Evolutionary conservation across 2,113 vertebrate species (phyloP).

Genomic region (Mesocricetus auratus): DNA sequence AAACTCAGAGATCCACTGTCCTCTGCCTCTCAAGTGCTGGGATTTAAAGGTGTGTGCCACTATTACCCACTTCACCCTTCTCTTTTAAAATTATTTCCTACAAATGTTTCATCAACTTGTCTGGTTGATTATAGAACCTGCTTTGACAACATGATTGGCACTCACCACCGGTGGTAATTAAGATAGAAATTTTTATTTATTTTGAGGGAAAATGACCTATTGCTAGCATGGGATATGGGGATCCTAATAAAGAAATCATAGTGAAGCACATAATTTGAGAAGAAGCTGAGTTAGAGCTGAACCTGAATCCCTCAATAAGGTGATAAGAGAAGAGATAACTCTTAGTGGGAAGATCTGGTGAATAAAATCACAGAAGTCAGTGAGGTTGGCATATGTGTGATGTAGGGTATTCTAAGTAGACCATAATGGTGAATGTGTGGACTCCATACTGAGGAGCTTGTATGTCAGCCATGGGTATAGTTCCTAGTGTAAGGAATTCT

Average conservation of each 20-base stretch:
- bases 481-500: slow-evolving; percentile 23
- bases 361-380: not conserved
- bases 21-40: not conserved
- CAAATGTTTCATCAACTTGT: not conserved
- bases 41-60: not conserved
- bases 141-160: not conserved
- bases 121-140: not conserved
- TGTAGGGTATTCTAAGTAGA: not conserved
- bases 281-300: not conserved
- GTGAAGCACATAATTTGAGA: slow-evolving; percentile 14
- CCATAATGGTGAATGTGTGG: slow-evolving; percentile 19
- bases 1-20: not conserved
- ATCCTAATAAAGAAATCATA: slow-evolving; percentile 4
- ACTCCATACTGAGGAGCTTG: not conserved
- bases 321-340: not conserved
- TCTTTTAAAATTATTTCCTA: not conserved
- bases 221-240: not conserved
- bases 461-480: not conserved
- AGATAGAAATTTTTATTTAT: not conserved
- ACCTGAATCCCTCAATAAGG: not conserved
- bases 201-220: slow-evolving; percentile 3
- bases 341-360: not conserved
- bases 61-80: not conserved
- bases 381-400: not conserved
- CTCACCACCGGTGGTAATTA: not conserved